phyloP scores from a whole-genome alignment of 35 echinoderm and acorn worm species.

The Strongylocentrotus purpuratus region DNA sequence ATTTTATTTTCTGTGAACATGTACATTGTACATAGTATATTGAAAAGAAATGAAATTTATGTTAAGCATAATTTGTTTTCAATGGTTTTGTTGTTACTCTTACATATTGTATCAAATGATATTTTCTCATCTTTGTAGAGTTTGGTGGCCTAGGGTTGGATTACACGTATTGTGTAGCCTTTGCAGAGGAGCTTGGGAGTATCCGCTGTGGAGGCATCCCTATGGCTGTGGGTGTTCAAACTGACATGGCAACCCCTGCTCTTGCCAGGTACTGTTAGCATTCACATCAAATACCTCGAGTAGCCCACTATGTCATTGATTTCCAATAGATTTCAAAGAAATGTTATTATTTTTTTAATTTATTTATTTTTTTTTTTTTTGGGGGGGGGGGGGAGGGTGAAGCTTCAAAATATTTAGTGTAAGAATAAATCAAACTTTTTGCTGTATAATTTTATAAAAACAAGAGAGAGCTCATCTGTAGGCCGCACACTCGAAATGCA shows the following conservation, averaged over 20 bases:
- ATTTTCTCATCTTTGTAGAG: conserved; percentile 58
- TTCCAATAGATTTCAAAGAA: too few relatives aligned
- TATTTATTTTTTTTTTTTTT: too few relatives aligned
- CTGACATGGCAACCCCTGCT: conserved; percentile 97
- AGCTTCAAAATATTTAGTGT: too few relatives aligned
- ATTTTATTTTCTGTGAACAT: neutral
- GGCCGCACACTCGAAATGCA: too few relatives aligned
- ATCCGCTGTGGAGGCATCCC: conserved; percentile 85
- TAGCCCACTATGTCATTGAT: too few relatives aligned
- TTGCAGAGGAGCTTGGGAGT: conserved; percentile 84
- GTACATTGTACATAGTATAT: neutral
- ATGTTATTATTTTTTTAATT: too few relatives aligned
- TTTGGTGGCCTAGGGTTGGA: conserved; percentile 97
- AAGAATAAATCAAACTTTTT: neutral
- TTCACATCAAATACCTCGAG: too few relatives aligned
- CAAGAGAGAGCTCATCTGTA: too few relatives aligned
- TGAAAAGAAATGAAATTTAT: neutral
- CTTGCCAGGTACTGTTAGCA: conserved; percentile 71
- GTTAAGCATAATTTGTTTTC: neutral
- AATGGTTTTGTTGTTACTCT: neutral
- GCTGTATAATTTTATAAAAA: neutral
- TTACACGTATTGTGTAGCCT: conserved; percentile 81
- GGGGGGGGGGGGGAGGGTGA: too few relatives aligned
- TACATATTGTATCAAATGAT: neutral
- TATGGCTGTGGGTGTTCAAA: conserved; percentile 97